Percentiles rank a stretch among this genome's conserved stretches.
Conservation (phyloP, 2,888 invertebrate species). For the Glyphotaelius pellucidus region DNA sequence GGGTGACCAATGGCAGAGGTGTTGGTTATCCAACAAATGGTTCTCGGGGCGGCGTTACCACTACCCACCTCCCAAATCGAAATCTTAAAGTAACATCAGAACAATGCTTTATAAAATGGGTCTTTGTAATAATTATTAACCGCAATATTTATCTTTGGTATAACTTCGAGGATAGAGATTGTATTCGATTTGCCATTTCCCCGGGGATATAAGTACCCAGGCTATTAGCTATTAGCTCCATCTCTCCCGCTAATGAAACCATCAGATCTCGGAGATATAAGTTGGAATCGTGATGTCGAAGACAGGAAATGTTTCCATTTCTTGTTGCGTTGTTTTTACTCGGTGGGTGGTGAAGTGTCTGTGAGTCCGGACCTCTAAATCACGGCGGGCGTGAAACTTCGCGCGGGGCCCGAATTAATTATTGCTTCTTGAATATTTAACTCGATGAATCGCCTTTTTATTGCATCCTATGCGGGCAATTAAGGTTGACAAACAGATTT, state of each 20-base stretch:
- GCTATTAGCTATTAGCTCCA: constrained; percentile 7
- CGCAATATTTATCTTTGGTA: background rate
- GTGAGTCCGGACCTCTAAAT: constrained; percentile 41
- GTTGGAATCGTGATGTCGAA: constrained; percentile 60
- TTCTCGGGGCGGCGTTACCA: no score
- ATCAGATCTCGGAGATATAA: constrained; percentile 58
- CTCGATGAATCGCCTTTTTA: background rate
- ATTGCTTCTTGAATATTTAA: constrained; percentile 14
- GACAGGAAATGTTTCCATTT: constrained; percentile 64
- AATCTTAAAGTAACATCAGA: background rate
- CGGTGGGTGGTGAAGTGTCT: constrained; percentile 51
- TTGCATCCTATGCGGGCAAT: constrained; percentile 25
- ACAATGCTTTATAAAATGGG: background rate
- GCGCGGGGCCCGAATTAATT: constrained; percentile 36
- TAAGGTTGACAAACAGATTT: constrained; percentile 15
- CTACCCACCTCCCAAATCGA: no score
- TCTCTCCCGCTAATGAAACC: constrained; percentile 59
- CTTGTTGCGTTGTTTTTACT: constrained; percentile 61
- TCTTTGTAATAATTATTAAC: background rate
- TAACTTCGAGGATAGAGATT: background rate
- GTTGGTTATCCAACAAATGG: no score
- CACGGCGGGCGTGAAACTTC: constrained; percentile 42
- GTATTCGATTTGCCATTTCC: constrained; percentile 26
- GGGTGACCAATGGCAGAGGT: no score
- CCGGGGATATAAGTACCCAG: background rate